Evolutionary conservation across 2,113 vertebrate genomes (phyloP).

Genomic region (Ovis aries): DNA sequence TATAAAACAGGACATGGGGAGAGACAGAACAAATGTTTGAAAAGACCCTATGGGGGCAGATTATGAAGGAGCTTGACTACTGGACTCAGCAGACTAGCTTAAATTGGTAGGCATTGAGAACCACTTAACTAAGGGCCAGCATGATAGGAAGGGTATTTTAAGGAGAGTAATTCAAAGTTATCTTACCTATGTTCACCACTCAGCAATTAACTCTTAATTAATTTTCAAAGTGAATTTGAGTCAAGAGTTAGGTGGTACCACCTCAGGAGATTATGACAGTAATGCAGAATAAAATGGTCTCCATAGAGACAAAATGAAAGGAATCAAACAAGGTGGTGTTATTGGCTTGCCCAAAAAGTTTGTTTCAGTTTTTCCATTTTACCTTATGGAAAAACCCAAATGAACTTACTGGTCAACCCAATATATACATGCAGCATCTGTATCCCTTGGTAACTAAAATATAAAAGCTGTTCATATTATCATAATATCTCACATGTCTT

Average conservation of each 20-base stretch:
- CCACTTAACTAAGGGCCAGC: not conserved
- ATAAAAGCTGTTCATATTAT: not conserved
- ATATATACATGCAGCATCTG: not conserved
- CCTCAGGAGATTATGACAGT: not conserved
- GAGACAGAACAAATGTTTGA: not conserved
- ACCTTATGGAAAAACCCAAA: not conserved
- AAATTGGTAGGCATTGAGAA: not conserved
- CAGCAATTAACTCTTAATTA: not conserved
- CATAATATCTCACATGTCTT: not conserved
- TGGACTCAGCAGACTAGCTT: not conserved
- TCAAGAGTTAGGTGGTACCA: not conserved
- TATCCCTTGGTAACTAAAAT: not conserved
- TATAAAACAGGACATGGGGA: rapidly evolving
- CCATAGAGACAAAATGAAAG: not conserved
- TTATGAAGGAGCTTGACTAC: not conserved
- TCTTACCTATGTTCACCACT: not conserved
- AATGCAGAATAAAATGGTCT: not conserved
- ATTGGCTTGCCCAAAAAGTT: not conserved
- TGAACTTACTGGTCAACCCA: not conserved
- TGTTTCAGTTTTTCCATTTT: not conserved
- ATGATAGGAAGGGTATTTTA: not conserved
- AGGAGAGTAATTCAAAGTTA: not conserved
- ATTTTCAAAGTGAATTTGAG: not conserved
- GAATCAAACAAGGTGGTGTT: not conserved
- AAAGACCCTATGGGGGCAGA: not conserved